Base-by-base conservation (phyloP, 2,797 vertebrate species). In the Selene dorsalis region DNA sequence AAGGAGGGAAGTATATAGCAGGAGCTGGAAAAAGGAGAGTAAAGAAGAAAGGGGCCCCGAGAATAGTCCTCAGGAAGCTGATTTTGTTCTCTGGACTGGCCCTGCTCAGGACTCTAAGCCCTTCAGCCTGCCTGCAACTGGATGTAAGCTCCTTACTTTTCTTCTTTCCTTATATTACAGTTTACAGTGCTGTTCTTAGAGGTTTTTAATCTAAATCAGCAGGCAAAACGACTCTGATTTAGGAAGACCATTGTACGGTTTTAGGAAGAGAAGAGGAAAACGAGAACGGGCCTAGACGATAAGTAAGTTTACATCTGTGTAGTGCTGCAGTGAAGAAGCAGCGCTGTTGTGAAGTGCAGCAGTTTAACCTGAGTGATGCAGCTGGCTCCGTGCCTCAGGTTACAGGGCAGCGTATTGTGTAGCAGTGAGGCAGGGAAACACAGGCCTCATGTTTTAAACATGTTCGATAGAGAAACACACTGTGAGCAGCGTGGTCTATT, bases 331-430 rank as follows among this genome's bases (percentile, higher is more conserved):
- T n/a, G n/a, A n/a, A n/a, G n/a, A n/a, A n/a, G n/a, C n/a, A 24
- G 10, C 22, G 52, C 13, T 77, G 50, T 56, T 70, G 75, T 80
- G 39, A 68, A 60, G 17, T 48, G 45, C 14, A 4, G 59, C 66
- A 43, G 71, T 75, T 85, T 81, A 73, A 77, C 79, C 45, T 61
- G 55, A 82, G 69, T 73, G 79, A 72, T 82, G 81, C 64, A 22
- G 53, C 61, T 83, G 78, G 45, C 72, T 66, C n/a, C 1, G 2
- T 77, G 84, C 78, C 68, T 92, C 88, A 69, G 87, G 91, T 93
- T 92, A 83, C 88, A 84, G 26, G 17, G 22, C 84, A 68, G 88
- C 88, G 90, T 88, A 68, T 89, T 89, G 90, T 89, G 82, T 70
- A 26, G 72, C 78, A 38, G 26, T 8, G 62, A 69, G 22, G 22